A percentile compares a stretch with the other conserved stretches of the same genome.
Evolutionary conservation across 2,113 vertebrate genomes (phyloP).

Genomic region (Phalacrocorax pelagicus): DNA sequence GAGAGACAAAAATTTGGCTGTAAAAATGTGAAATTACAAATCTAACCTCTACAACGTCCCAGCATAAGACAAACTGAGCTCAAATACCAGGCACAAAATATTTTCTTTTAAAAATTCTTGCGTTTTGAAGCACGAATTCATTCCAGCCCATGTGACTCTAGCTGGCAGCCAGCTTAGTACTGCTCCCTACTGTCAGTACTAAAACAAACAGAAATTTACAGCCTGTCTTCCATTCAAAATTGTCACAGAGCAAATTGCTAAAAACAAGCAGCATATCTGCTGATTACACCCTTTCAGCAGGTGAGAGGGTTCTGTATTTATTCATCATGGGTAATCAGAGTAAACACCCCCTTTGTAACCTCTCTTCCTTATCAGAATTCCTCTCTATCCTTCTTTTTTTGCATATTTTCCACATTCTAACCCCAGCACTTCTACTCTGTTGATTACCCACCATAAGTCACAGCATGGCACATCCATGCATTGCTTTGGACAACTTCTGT

Average conservation of each 20-base stretch:
- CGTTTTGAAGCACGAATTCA: background rate
- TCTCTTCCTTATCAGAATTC: background rate
- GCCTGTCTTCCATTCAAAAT: background rate
- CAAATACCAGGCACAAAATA: background rate
- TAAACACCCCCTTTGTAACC: background rate
- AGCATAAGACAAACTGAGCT: background rate
- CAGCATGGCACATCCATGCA: background rate
- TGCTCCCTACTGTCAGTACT: slow-evolving; percentile 65
- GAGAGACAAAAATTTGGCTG: background rate
- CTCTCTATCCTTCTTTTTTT: background rate
- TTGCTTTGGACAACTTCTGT: background rate
- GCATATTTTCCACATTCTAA: background rate
- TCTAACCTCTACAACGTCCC: background rate
- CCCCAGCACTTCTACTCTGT: background rate
- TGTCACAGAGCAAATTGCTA: background rate
- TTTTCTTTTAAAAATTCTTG: slow-evolving; percentile 24
- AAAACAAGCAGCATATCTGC: background rate
- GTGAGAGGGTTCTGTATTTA: background rate
- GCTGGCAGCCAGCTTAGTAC: slow-evolving; percentile 55
- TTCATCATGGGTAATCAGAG: background rate
- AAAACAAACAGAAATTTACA: slow-evolving; percentile 40
- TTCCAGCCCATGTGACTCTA: background rate
- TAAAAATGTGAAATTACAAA: background rate
- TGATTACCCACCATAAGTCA: background rate
- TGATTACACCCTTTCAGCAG: background rate